Base-by-base conservation (phyloP, 2,888 invertebrate genomes). In the Dryococelus australis region DNA sequence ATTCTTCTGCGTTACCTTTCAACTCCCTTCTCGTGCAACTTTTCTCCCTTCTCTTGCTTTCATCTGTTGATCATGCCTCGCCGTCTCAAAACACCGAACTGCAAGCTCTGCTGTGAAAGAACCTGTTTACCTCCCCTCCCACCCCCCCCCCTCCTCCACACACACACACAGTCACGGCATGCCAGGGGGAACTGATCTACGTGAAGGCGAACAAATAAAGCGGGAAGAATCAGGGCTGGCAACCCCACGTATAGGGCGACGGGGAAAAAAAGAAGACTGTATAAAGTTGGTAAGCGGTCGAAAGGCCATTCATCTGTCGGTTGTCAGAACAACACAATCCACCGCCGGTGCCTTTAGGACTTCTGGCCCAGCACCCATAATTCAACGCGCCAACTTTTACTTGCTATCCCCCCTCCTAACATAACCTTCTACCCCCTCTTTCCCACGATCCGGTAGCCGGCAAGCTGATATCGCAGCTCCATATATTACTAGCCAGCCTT, bases 221-320 rank as follows among this genome's bases (percentile, higher is more conserved):
- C 65, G 8, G 51, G 51, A 16, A 20, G 65, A 65, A 20, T 20
- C 20, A 65, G 65, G 65, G 16, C 12, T n/a, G 24, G 16, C 8
- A 47, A 10, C 47, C 47, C 47, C 16, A 10, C 12, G 10, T 13
- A 13, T 13, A 47, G 47, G 47, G 8, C 1, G 8, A 8, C 10
- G 65, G 16, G 65, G n/a, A 65, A 65, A n/a, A 65, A 51, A 51
- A 51, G 51, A 51, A 51, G n/a, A 65, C 65, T 65, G 65, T 65
- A 65, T 65, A 65, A 65, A 65, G 65, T 65, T 65, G n/a, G 65
- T 65, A 65, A 65, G 65, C 65, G 65, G 65, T n/a, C 65, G 65
- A 65, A 87, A 87, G 83, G 86, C 88, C 87, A 88, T 88, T 88
- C 87, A 88, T 88, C 88, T 88, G 85, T 86, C 85, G 65, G 85